A percentile compares a stretch with the other conserved stretches of the same genome.
Evolutionary conservation across 1,140 invertebrate species (phyloP).

Genomic region (Radopholus similis): DNA sequence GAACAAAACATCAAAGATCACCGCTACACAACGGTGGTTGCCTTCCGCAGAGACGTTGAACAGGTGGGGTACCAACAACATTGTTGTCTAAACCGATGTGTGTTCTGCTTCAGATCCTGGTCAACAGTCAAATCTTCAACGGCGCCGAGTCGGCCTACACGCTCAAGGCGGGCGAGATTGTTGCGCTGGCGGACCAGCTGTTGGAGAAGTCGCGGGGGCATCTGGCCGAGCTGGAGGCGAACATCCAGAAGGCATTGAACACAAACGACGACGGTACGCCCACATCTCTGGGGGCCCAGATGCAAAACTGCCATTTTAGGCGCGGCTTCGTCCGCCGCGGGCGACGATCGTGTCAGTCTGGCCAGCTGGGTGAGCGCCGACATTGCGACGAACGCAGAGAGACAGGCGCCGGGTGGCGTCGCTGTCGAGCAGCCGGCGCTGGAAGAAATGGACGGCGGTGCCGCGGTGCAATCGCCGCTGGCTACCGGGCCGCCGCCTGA

Average conservation of each 20-base stretch:
- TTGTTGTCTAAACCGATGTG: not conserved
- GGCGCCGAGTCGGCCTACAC: conserved; percentile 41
- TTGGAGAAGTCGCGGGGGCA: conserved; percentile 24
- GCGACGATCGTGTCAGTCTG: no score
- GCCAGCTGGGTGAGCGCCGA: not conserved
- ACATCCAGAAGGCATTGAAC: conserved; percentile 24
- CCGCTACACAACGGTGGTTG: conserved; percentile 29
- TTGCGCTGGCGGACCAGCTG: conserved; percentile 23
- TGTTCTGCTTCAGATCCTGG: conserved; percentile 29
- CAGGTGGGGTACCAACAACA: conserved; percentile 20
- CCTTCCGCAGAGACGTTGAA: conserved; percentile 34
- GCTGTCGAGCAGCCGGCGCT: not conserved
- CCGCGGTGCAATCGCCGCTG: not conserved
- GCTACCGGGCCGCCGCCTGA: no score
- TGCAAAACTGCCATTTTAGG: conserved; percentile 8
- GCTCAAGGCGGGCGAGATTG: conserved; percentile 38
- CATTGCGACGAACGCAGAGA: not conserved
- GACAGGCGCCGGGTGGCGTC: no score
- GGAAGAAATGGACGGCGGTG: not conserved
- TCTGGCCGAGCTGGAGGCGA: conserved; percentile 29
- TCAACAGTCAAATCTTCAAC: conserved; percentile 38
- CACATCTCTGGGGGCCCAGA: conserved; percentile 1
- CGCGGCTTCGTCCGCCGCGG: not conserved
- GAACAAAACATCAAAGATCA: conserved; percentile 46
- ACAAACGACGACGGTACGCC: conserved; percentile 10